Evolutionary conservation across 2,113 vertebrate species (phyloP).

Genomic region (Halcyon malimbica): DNA sequence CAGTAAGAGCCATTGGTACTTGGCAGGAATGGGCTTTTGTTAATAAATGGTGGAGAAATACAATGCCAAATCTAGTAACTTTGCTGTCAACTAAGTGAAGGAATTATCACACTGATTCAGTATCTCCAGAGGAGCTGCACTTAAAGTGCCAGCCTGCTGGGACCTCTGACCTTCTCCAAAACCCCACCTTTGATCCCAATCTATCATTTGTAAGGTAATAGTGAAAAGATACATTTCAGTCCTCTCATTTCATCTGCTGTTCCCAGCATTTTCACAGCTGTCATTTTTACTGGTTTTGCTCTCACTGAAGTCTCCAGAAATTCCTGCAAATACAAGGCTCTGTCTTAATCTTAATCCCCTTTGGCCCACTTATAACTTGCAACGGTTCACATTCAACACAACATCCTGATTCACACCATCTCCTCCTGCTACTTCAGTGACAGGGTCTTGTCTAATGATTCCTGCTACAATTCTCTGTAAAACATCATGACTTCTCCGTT

Average conservation of each 20-base stretch:
- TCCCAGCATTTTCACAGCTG: neutral
- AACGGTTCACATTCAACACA: neutral
- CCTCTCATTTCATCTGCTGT: neutral
- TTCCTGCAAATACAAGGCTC: neutral
- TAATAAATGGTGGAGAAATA: conserved; percentile 25
- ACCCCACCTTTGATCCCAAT: neutral
- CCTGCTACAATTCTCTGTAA: neutral
- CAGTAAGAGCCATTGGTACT: neutral
- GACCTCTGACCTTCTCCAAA: neutral
- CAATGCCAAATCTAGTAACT: neutral
- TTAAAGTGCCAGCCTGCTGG: neutral
- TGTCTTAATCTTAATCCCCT: neutral
- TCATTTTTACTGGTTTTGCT: neutral
- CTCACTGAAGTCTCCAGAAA: neutral
- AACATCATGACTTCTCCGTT: neutral
- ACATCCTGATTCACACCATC: neutral
- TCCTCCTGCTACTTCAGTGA: neutral
- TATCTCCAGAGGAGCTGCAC: neutral
- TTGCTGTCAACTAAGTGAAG: neutral
- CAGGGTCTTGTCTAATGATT: neutral
- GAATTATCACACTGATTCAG: neutral
- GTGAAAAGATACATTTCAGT: neutral
- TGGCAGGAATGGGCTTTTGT: neutral
- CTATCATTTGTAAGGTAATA: neutral
- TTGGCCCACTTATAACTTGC: neutral